Base-by-base conservation (phyloP, 2,797 vertebrate genomes). In the Odontamblyopus rebecca region DNA sequence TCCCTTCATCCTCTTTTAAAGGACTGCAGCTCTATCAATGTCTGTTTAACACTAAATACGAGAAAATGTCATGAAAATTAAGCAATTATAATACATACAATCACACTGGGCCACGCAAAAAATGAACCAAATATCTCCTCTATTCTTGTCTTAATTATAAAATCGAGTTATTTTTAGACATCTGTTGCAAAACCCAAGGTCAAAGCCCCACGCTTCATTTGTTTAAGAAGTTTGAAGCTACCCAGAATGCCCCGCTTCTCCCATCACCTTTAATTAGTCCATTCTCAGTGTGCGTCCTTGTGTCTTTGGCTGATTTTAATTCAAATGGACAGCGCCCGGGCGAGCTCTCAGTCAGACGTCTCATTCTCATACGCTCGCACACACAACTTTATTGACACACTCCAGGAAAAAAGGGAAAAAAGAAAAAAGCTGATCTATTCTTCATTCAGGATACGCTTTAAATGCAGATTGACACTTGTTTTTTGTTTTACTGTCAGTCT, bases 401-500 rank as follows among this genome's bases (percentile, higher is more conserved):
- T 67, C 8, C 4, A 54, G 30, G 54, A 67, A 48, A 44, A 44
- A 13, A 2, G 35, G 35, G 35, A 38, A 38, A 38, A 7, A 41
- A 41, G 0, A 44, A 16, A 50, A 66, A 26, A 44, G 2, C 6
- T 51, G 3, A 50, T 50, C 15, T 66, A 29, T 32, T 67, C 65
- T 67, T 67, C n/a, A 48, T 73, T 23, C 56, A 32, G 12, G 60
- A 62, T 61, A 64, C 35, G 27, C 13, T 63, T 68, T 9, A 68
- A 61, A 68, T 54, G n/a, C 16, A 44, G 23, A 35, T 48, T 19
- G n/a, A 44, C 48, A 59, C 19, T 61, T 38, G 60, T 12, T 12
- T 12, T 19, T 56, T 67, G 69, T 75, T 79, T 18, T 70, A 67
- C 30, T 61, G 53, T 74, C 60, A 71, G 77, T 74, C 69, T 2